Evolutionary conservation across 2,113 vertebrate genomes (phyloP), one percentile per base, ranked within the genome.

Genomic region (Siniperca knerii): DNA sequence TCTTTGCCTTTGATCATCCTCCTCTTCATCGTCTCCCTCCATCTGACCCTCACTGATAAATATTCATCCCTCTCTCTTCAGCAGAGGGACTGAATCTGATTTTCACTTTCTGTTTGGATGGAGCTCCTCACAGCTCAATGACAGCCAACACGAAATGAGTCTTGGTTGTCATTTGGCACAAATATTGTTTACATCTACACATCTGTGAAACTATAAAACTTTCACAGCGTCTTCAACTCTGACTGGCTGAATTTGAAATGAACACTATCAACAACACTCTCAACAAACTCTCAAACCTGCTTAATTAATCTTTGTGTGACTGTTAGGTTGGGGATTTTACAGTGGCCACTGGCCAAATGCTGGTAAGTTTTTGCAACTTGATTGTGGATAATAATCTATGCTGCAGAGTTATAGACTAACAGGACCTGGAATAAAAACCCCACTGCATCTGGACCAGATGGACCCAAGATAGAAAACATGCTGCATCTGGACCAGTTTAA

Each of bases 41-140:
- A 7, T 78, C 84, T 88, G 89, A 88, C 84, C 90, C 82, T 65
- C 50, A 0, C 78, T 93, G 75, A 93, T 93, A 85, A 93, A 92
- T 93, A 93, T 93, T 92, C 92, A 92, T 89, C 73, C 62, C 55
- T 54, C 68, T 81, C 76, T 84, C 67, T 54, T 79, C 82, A 73
- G 89, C 75, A 57, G 44, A 74, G 85, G 80, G 82, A 83, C 86
- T 85, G 90, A 85, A 80, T 90, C 78, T 80, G 89, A 91, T 87
- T 90, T 84, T 50, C 76, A 57, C 76, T 81, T 54, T 78, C 77
- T 72, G 85, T 83, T 83, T 81, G 87, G 66, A 86, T 25, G 62
- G 48, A 77, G 87, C 67, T 81, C 52, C 71, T 87, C 60, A 8
- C 69, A 4, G 85, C 71, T 82, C 77, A 1, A 8, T 1, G 25